These are phyloP conservation scores for Parnassius glacialis DNA, from an alignment of 2,888 invertebrate species.

Conservation along the genomic window DNA sequence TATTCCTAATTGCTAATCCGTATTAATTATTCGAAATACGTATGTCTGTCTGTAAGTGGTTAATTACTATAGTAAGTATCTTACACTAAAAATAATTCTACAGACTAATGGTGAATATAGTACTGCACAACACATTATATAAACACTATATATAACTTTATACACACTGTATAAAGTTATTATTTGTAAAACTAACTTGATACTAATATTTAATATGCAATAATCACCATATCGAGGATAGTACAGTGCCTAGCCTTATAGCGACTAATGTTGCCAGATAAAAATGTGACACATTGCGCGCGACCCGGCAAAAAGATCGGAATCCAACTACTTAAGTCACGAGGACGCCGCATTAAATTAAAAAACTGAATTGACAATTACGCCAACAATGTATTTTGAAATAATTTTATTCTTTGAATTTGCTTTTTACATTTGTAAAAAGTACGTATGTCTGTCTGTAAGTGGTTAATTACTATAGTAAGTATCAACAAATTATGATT, in stretches of 20 bases:
- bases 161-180: not conserved
- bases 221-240: constrained; percentile 10
- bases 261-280: constrained; percentile 24
- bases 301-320: constrained; percentile 18
- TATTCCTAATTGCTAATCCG: no score
- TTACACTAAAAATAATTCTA: no score
- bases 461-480: not conserved
- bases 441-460: not conserved
- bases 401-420: constrained; percentile 17
- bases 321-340: constrained; percentile 25
- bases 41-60: not conserved
- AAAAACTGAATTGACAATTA: constrained; percentile 24
- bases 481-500: not conserved
- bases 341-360: constrained; percentile 23
- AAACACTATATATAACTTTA: no score
- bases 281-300: constrained; percentile 29
- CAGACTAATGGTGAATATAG: no score
- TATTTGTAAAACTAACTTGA: not conserved
- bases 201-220: constrained; percentile 14
- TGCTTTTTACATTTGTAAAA: constrained; percentile 5
- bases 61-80: not conserved
- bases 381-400: constrained; percentile 20
- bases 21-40: not conserved
- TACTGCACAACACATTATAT: not conserved
- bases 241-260: constrained; percentile 14